These are phyloP conservation scores for Ichneumon xanthorius DNA, from an alignment of 2,888 invertebrate genomes.

Conservation along the genomic window DNA sequence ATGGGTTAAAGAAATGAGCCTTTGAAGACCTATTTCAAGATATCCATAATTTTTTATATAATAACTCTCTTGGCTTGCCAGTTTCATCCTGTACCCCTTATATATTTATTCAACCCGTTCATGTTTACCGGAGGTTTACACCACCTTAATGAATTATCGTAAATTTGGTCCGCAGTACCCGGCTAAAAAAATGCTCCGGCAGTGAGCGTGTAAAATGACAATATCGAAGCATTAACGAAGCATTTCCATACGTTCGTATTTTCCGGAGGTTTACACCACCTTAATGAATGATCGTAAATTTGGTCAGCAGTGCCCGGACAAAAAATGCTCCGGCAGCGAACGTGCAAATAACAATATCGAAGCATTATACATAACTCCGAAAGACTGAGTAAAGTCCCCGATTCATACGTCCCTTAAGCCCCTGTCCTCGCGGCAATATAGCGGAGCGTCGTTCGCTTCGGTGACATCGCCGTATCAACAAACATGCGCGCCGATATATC, in stretches of 20 bases:
- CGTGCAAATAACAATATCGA: not conserved
- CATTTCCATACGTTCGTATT: too few species aligned
- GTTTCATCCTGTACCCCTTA: too few species aligned
- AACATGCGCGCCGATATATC: conserved; percentile 47
- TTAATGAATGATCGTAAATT: not conserved
- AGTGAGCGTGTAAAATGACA: not conserved
- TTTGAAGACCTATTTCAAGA: not conserved
- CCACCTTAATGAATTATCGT: not conserved
- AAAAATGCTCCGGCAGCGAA: not conserved
- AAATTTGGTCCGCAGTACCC: not conserved
- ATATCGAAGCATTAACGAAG: too few species aligned
- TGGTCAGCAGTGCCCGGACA: not conserved
- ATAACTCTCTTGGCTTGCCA: too few species aligned
- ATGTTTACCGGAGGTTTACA: not conserved
- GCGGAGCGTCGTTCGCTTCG: not conserved
- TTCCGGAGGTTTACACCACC: not conserved
- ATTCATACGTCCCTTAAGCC: not conserved
- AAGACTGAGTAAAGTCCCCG: not conserved
- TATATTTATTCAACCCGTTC: not conserved
- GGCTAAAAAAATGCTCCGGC: not conserved
- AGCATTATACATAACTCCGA: not conserved
- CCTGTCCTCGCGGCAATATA: not conserved
- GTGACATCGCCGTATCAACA: conserved; percentile 12
- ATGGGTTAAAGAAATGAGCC: not conserved
- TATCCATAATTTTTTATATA: not conserved